Evolutionary conservation across 2,113 vertebrate genomes (phyloP).

Genomic region (Heterocephalus glaber): DNA sequence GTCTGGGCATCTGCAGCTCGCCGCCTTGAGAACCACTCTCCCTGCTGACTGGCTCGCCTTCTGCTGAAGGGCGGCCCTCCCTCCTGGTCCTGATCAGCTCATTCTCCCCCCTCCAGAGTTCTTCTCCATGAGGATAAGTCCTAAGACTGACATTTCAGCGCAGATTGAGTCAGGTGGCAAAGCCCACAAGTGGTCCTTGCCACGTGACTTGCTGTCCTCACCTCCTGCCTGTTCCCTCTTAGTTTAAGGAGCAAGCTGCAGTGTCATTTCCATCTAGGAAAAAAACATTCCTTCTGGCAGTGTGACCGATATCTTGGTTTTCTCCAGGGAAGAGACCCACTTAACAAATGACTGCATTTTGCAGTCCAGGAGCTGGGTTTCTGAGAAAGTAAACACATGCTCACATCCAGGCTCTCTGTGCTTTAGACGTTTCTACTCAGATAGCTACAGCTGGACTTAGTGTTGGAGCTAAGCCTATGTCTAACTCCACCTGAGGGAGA

Average conservation of each 20-base stretch:
- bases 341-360: neutral
- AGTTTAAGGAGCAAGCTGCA: neutral
- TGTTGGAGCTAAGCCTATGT: neutral
- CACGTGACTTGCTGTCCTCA: neutral
- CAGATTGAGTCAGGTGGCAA: too few species aligned
- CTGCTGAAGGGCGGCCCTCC: too few species aligned
- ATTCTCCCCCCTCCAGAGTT: neutral
- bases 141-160: neutral
- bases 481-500: neutral
- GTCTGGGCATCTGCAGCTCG: too few species aligned
- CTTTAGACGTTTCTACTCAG: neutral
- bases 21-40: too few species aligned
- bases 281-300: neutral
- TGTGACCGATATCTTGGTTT: neutral
- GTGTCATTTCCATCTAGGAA: neutral
- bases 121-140: neutral
- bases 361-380: neutral
- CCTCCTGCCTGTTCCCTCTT: neutral
- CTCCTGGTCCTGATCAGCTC: too few species aligned
- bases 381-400: neutral
- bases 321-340: neutral
- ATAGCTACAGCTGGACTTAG: neutral
- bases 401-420: fast-evolving
- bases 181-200: neutral
- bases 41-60: fast-evolving